A percentile compares a stretch with the other conserved stretches of the same genome.
These are phyloP conservation scores for Odontamblyopus rebecca DNA, from an alignment of 2,797 vertebrate genomes.

Conservation along the genomic window DNA sequence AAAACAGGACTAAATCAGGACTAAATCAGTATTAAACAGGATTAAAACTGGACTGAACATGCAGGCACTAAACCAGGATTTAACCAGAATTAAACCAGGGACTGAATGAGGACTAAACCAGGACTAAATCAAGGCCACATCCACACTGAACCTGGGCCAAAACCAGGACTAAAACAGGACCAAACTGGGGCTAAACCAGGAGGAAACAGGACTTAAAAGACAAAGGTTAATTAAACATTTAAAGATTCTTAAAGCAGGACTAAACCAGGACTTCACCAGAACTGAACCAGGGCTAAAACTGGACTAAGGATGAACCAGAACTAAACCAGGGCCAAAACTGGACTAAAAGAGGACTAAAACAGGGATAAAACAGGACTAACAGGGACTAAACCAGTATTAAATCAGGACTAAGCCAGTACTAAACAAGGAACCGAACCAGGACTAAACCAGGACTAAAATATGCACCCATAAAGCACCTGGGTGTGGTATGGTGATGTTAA, in stretches of 20 bases:
- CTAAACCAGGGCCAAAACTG: background rate
- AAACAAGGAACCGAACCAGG: background rate
- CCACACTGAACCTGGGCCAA: no score
- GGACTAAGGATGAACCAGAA: background rate
- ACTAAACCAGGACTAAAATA: background rate
- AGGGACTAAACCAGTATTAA: background rate
- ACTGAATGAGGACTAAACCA: no score
- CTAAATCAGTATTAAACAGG: no score
- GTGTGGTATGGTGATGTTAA: background rate
- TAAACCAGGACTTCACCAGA: background rate
- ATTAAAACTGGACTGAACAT: no score
- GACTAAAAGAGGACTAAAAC: background rate
- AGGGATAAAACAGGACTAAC: background rate
- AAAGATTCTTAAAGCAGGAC: background rate
- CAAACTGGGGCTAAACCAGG: no score
- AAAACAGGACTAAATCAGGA: no score
- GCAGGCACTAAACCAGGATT: no score
- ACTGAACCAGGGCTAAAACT: background rate
- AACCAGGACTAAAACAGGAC: no score
- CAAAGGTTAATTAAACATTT: background rate
- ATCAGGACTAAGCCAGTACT: background rate
- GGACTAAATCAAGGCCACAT: no score
- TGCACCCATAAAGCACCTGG: background rate
- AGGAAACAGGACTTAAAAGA: no score
- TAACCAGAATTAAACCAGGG: no score